These are phyloP conservation scores for Cottus gobio DNA, from an alignment of 2,113 vertebrate species.

Conservation along the genomic window DNA sequence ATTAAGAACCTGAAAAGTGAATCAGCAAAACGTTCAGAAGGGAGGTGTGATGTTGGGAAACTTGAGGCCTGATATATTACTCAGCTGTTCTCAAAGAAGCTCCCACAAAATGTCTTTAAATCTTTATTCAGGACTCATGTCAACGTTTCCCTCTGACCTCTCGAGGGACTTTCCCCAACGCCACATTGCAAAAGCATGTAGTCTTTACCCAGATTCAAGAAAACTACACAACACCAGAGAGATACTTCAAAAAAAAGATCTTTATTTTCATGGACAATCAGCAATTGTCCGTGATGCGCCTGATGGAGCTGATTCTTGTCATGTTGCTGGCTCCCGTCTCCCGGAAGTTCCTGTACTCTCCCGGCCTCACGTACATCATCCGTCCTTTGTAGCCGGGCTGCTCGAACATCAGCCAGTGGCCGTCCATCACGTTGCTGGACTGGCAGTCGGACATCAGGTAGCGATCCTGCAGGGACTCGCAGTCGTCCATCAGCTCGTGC, in stretches of 20 bases:
- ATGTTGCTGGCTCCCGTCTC: slow-evolving; percentile 63
- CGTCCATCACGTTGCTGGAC: slow-evolving; percentile 83
- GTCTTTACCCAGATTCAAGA: background rate
- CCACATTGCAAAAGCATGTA: background rate
- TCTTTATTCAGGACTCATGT: background rate
- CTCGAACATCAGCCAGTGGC: slow-evolving; percentile 85
- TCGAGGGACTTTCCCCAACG: background rate
- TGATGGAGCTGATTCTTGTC: slow-evolving; percentile 66
- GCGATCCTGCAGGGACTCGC: slow-evolving; percentile 75
- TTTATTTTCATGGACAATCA: slow-evolving; percentile 49
- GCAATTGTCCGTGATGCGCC: slow-evolving; percentile 70
- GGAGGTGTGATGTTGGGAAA: background rate
- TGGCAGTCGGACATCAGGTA: slow-evolving; percentile 74
- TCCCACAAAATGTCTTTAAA: background rate
- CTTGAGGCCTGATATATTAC: background rate
- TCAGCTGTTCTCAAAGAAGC: background rate
- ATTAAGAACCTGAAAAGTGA: background rate
- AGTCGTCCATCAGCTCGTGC: slow-evolving; percentile 80
- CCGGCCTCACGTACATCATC: slow-evolving; percentile 78
- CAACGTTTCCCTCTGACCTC: background rate
- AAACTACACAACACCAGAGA: background rate
- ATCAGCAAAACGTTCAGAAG: background rate
- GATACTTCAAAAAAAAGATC: slow-evolving; percentile 40
- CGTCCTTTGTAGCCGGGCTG: slow-evolving; percentile 79
- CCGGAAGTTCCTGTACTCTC: slow-evolving; percentile 76